These are phyloP conservation scores for Morpho achilles DNA, from an alignment of 2,888 invertebrate species.

Conservation along the genomic window DNA sequence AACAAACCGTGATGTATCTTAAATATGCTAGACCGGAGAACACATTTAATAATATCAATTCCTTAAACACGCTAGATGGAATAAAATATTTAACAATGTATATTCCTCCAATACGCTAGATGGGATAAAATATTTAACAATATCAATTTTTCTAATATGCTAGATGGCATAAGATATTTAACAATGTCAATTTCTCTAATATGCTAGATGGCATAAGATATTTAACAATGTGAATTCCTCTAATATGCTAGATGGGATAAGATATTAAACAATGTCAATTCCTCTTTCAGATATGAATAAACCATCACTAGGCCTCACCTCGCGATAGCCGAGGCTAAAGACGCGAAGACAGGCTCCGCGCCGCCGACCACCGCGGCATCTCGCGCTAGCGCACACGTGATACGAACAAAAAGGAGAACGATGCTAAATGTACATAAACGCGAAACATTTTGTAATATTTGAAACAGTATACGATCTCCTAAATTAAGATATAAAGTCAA, in stretches of 20 bases:
- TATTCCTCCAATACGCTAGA: too few relatives aligned
- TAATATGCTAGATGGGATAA: background rate
- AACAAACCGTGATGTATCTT: too few relatives aligned
- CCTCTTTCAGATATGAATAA: constrained; percentile 66
- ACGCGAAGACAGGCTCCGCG: constrained; percentile 13
- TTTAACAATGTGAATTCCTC: constrained; percentile 15
- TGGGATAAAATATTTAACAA: too few relatives aligned
- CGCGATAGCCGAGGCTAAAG: constrained; percentile 33
- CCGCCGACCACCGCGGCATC: constrained; percentile 17
- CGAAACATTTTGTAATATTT: constrained; percentile 78
- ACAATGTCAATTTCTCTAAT: too few relatives aligned
- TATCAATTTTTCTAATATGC: too few relatives aligned
- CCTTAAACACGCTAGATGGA: too few relatives aligned
- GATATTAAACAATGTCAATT: background rate
- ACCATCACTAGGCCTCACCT: constrained; percentile 52
- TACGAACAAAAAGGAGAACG: constrained; percentile 67
- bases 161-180: too few relatives aligned
- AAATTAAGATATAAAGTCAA: constrained; percentile 79
- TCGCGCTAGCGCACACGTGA: constrained; percentile 40
- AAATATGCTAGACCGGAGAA: too few relatives aligned
- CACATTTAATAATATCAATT: too few relatives aligned
- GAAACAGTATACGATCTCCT: constrained; percentile 80
- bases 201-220: background rate
- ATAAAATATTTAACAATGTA: too few relatives aligned
- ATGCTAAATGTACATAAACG: constrained; percentile 74